Base-by-base conservation (phyloP, 1,140 invertebrate genomes). In the Leptinotarsa lineolata region DNA sequence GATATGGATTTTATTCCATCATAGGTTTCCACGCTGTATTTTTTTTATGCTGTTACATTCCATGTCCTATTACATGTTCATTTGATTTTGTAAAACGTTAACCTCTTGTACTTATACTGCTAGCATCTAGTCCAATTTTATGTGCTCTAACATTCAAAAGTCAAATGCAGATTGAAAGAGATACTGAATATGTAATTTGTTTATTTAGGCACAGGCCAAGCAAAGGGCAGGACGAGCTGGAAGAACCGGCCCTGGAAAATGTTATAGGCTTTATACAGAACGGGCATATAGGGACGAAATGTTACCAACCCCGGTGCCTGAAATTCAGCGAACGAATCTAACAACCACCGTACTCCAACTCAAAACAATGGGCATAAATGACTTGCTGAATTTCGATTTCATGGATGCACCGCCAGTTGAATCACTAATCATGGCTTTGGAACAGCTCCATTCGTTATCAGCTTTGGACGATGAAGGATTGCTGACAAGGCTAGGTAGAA, bases 291-390 rank as follows among this genome's bases (percentile, higher is more conserved):
- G 96, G 64, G 97, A 99, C 85, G 98, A 99, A 87, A 99, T 99
- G 97, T 85, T 99, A 75, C 94, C 97, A 0, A 99, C 97, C 0
- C 96, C 97, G 6, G 97, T 99, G n/a, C 98, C 98, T 0, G 98
- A 99, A 87, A 99, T 99, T 81, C 97, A 99, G 84, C 89, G 98
- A 45, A 99, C 98, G 0, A 99, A 99, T 89, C 86, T 99, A 70
- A 97, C 98, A 3, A 95, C 94, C 3, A 99, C 97, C 0, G 96
- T 93, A 20, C 84, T 99, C 4, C 96, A 99, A 78, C 84, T 99
- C 1, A 99, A 99, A 85, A 98, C 98, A 0, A 99, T 99, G 97
- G 98, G 98, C 6, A 99, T 99, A 66, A 99, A 99, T 85, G 98
- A 99, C 86, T 86, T 99, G n/a, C 85, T 99, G n/a, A 93, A 97